Conservation (phyloP, 2,113 vertebrate species). For the Lophius piscatorius region DNA sequence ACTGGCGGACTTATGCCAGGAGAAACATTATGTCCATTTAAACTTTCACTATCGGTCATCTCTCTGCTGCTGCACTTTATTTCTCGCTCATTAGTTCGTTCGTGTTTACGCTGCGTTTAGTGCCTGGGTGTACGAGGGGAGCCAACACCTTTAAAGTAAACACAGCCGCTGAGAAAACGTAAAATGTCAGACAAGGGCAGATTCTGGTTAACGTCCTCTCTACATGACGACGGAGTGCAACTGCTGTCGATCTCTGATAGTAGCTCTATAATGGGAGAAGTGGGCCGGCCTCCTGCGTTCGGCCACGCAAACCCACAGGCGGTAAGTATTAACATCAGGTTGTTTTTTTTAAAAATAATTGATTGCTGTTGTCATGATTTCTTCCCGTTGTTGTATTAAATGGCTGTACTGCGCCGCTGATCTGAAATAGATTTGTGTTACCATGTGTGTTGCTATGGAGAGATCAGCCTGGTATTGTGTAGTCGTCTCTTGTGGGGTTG, state of each 20-base stretch:
- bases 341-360: conserved; percentile 72
- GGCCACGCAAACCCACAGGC: conserved; percentile 39
- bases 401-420: conserved; percentile 49
- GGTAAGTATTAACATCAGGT: conserved; percentile 68
- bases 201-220: conserved; percentile 48
- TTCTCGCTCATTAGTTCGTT: conserved; percentile 51
- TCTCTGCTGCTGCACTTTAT: conserved; percentile 50
- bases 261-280: conserved; percentile 14
- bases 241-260: conserved; percentile 54
- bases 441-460: conserved; percentile 77
- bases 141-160: conserved; percentile 72
- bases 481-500: conserved; percentile 31
- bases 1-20: conserved; percentile 28
- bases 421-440: conserved; percentile 75
- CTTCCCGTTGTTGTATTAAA: conserved; percentile 41
- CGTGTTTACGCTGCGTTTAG: conserved; percentile 50
- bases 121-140: conserved; percentile 12
- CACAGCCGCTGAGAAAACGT: conserved; percentile 58
- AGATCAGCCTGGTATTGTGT: conserved; percentile 57
- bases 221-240: conserved; percentile 28
- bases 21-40: conserved; percentile 68
- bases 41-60: conserved; percentile 73
- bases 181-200: conserved; percentile 66
- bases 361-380: conserved; percentile 53
- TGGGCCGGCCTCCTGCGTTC: conserved; percentile 41